These are phyloP conservation scores for Parazoanthus atlanticus DNA, from an alignment of 92 coral and sea anemone species.

Conservation along the genomic window DNA sequence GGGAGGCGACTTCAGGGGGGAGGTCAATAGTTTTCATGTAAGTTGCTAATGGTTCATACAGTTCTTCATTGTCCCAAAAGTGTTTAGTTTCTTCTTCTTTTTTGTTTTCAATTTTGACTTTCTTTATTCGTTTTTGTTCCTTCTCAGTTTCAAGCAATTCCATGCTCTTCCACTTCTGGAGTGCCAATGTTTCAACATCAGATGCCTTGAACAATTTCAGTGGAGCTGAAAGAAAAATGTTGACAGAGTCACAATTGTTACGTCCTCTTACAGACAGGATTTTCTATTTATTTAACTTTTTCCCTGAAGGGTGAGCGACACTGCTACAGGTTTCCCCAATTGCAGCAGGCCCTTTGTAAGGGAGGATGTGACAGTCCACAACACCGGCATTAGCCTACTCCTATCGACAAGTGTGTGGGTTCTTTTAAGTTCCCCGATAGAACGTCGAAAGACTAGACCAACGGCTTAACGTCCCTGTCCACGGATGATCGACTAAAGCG, in stretches of 20 bases:
- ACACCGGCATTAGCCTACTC: too few species aligned
- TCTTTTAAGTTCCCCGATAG: too few species aligned
- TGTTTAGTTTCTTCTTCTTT: conserved; percentile 78
- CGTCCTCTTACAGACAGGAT: too few species aligned
- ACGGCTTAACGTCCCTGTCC: too few species aligned
- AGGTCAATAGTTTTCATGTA: conserved; percentile 72
- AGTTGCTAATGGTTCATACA: conserved; percentile 68
- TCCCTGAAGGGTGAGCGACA: too few species aligned
- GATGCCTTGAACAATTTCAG: conserved; percentile 80
- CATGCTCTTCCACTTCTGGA: conserved; percentile 75
- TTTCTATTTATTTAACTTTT: too few species aligned
- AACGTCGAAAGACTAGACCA: too few species aligned
- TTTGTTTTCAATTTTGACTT: conserved; percentile 47
- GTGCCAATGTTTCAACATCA: conserved; percentile 66
- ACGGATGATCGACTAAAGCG: too few species aligned
- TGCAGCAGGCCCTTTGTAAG: too few species aligned
- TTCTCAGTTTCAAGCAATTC: conserved; percentile 70
- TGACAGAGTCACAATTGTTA: background rate
- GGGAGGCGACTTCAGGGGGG: conserved; percentile 50
- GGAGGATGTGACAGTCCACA: too few species aligned
- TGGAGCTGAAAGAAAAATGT: conserved; percentile 56
- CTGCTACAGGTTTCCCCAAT: too few species aligned
- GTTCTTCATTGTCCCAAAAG: conserved; percentile 81
- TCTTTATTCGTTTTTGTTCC: conserved; percentile 56
- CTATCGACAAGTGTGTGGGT: too few species aligned